phyloP scores from a whole-genome alignment of 2,888 invertebrate species.

The Chrysomela aeneicollis region DNA sequence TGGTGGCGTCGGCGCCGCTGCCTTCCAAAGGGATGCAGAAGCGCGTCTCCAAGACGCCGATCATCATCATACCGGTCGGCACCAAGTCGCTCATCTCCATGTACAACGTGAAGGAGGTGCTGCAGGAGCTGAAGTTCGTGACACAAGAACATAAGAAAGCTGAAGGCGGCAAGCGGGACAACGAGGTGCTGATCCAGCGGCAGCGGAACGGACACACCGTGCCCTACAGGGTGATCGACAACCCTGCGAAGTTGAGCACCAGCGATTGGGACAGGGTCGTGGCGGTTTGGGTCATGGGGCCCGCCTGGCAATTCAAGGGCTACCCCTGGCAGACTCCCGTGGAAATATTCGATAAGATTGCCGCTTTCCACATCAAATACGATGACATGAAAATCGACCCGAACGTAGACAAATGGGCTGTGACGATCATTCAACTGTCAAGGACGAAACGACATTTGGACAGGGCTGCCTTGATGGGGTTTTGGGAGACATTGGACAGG shows the following conservation, averaged over 20 bases:
- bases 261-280: too few relatives aligned
- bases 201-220: too few relatives aligned
- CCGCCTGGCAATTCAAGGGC: too few relatives aligned
- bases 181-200: conserved; percentile 91
- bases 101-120: conserved; percentile 93
- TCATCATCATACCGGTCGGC: conserved; percentile 94
- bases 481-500: conserved; percentile 97
- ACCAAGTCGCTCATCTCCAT: conserved; percentile 90
- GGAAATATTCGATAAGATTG: too few relatives aligned
- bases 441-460: conserved; percentile 96
- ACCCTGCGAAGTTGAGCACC: too few relatives aligned
- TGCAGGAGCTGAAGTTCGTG: conserved; percentile 90
- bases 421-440: conserved; percentile 90
- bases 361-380: too few relatives aligned
- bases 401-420: too few relatives aligned
- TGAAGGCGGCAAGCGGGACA: conserved; percentile 85
- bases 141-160: conserved; percentile 90
- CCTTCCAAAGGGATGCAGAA: conserved; percentile 53
- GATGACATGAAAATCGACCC: too few relatives aligned
- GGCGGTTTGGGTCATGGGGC: too few relatives aligned
- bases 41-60: conserved; percentile 76
- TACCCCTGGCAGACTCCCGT: too few relatives aligned
- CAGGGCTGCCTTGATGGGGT: conserved; percentile 91
- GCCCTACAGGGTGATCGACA: too few relatives aligned
- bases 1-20: conserved; percentile 62